Evolutionary conservation across 2,113 vertebrate species (phyloP), one percentile per base, ranked within the genome.

Genomic region (Podarcis muralis): DNA sequence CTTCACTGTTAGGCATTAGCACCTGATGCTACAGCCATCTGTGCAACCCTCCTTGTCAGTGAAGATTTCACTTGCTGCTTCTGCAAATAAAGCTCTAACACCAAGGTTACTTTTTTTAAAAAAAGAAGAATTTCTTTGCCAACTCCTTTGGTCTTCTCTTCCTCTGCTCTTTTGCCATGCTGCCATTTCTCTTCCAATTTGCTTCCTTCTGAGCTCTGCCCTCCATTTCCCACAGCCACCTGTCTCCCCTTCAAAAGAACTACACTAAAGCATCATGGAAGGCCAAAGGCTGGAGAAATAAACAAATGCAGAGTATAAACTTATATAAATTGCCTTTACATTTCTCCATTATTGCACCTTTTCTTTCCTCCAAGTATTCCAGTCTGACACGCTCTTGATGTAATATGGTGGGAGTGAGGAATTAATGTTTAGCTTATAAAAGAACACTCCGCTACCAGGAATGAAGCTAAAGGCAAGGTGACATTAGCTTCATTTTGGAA

Each of bases 1-100:
- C 92, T 93, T 91, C 93, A 93, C 93, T 89, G 94, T 91, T 92
- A 96, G 93, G 95, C 93, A 87, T 93, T 90, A 94, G 92, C 91
- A 95, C 93, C 94, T 95, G 93, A 96, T 95, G 94, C 92, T 8
- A 0, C 8, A 92, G 89, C 83, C 30, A 90, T 87, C 91, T 90
- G 90, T 95, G 94, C 93, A 93, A 95, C 94, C 86, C 87, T 93
- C 87, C 88, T 87, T 92, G 91, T 95, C 91, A 90, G 92, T 57
- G 85, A 93, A 86, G 72, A 93, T 91, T 86, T 87, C 87, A 82
- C 84, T 91, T 93, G 92, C 83, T 93, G 87, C 89, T 93, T 91
- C 89, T 92, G 89, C 88, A 89, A 94, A 87, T 88, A 89, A 4
- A 81, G 81, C 48, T 92, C 91, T 90, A 86, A 87, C 90, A 87